A percentile compares a stretch with the other conserved stretches of the same genome.
Evolutionary conservation across 2,797 vertebrate species (phyloP).

Genomic region (Rhynchotus rufescens): DNA sequence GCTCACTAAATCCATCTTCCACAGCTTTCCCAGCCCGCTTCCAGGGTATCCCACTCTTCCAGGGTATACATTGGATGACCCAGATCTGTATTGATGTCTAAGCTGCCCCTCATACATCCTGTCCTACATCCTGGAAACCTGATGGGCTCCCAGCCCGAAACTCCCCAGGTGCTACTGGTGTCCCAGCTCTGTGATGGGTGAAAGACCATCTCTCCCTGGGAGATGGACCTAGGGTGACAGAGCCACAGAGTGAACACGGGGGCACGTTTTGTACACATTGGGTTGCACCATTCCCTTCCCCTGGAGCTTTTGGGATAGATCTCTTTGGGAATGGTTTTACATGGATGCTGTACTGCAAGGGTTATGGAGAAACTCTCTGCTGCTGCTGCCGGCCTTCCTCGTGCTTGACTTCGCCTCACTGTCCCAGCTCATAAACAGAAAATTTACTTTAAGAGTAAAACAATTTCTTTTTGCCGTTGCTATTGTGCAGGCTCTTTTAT

Average conservation of each 20-base stretch:
- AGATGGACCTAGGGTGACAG: background rate
- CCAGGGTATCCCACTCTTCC: too few species aligned
- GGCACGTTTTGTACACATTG: background rate
- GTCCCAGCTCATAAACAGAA: constrained; percentile 22
- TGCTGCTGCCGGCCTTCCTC: background rate
- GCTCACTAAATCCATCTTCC: background rate
- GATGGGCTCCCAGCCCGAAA: background rate
- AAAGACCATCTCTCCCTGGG: background rate
- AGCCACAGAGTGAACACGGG: background rate
- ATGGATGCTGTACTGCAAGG: background rate
- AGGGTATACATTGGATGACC: background rate
- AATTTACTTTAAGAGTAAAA: background rate
- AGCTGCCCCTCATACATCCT: background rate
- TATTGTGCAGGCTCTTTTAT: background rate
- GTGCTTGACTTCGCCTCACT: background rate
- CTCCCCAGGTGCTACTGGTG: accelerated
- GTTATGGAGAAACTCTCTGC: background rate
- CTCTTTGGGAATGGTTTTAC: background rate
- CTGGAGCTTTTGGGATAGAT: background rate
- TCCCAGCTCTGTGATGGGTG: background rate
- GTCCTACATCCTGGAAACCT: accelerated
- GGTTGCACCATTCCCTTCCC: background rate
- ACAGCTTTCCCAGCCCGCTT: background rate
- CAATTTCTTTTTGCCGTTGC: background rate
- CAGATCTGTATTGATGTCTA: background rate